A percentile compares a stretch with the other conserved stretches of the same genome.
These are phyloP conservation scores for Microplitis mediator DNA, from an alignment of 1,140 invertebrate genomes.

Conservation along the genomic window DNA sequence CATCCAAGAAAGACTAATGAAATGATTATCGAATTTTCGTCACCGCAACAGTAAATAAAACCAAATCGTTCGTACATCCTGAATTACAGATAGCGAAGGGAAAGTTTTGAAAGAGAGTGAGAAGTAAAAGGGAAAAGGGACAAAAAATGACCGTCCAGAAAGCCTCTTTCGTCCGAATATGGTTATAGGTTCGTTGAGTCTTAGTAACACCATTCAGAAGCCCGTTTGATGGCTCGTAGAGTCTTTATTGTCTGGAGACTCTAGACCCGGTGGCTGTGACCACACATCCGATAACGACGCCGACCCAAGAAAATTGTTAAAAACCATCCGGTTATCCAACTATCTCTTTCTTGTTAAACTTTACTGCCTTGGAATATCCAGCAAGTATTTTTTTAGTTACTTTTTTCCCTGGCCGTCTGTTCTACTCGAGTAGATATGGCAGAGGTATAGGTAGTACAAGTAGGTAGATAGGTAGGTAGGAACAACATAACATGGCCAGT, in stretches of 20 bases:
- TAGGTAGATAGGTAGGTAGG: neutral
- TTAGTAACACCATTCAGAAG: conserved; percentile 52
- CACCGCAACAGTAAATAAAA: no score
- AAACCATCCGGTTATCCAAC: conserved; percentile 33
- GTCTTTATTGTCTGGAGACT: conserved; percentile 53
- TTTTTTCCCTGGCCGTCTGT: conserved; percentile 2
- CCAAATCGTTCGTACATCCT: no score
- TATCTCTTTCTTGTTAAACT: conserved; percentile 30
- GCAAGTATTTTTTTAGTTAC: neutral
- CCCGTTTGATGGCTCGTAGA: conserved; percentile 57
- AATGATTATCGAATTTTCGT: conserved; percentile 46
- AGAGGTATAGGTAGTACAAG: neutral
- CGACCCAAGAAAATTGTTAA: conserved; percentile 50
- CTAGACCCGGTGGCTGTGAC: conserved; percentile 35
- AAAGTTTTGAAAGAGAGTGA: conserved; percentile 25
- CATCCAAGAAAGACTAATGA: conserved; percentile 29
- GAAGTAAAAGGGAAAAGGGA: conserved; percentile 31
- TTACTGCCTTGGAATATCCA: conserved; percentile 20
- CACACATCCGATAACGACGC: conserved; percentile 55
- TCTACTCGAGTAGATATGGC: no score
- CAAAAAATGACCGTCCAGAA: neutral
- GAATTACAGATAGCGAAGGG: neutral
- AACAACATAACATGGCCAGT: neutral
- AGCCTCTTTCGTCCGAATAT: conserved; percentile 3
- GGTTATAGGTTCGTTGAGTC: conserved; percentile 46